A percentile compares a stretch with the other conserved stretches of the same genome.
Evolutionary conservation across 2,888 invertebrate genomes (phyloP).

Genomic region (Morpho helenor): DNA sequence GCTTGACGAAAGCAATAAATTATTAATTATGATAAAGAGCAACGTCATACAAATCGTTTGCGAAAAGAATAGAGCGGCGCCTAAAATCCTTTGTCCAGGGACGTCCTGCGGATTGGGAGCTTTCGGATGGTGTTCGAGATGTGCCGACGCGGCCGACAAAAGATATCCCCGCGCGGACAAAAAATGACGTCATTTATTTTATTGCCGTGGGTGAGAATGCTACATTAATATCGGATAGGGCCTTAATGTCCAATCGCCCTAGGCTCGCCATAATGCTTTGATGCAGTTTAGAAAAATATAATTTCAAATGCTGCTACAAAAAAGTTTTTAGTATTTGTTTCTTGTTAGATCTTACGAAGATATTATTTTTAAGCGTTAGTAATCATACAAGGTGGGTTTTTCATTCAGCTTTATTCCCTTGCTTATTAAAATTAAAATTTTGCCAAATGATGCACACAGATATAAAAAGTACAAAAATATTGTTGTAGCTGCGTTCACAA

Average conservation of each 20-base stretch:
- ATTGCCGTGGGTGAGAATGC: constrained; percentile 75
- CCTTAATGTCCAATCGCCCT: constrained; percentile 71
- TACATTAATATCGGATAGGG: constrained; percentile 73
- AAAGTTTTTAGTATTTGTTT: too few species aligned
- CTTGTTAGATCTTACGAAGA: too few species aligned
- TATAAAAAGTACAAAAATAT: too few species aligned
- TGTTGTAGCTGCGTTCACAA: too few species aligned
- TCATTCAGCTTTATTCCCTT: too few species aligned
- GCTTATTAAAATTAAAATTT: too few species aligned
- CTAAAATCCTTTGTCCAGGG: constrained; percentile 71
- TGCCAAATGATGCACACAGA: too few species aligned
- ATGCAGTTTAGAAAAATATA: constrained; percentile 18
- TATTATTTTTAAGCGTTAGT: too few species aligned
- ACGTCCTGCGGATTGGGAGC: constrained; percentile 52
- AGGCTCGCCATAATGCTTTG: constrained; percentile 57
- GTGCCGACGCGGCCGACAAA: constrained; percentile 59
- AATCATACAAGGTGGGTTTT: too few species aligned
- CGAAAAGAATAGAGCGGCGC: constrained; percentile 67
- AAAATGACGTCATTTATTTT: constrained; percentile 79
- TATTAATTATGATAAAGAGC: constrained; percentile 76
- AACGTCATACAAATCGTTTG: constrained; percentile 49
- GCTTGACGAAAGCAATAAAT: constrained; percentile 70
- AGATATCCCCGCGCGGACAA: constrained; percentile 65
- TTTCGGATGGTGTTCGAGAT: constrained; percentile 50
- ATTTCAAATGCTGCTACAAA: neutral